Evolutionary conservation across 2,113 vertebrate species (phyloP), one percentile per base, ranked within the genome.

Genomic region (Rhineura floridana): DNA sequence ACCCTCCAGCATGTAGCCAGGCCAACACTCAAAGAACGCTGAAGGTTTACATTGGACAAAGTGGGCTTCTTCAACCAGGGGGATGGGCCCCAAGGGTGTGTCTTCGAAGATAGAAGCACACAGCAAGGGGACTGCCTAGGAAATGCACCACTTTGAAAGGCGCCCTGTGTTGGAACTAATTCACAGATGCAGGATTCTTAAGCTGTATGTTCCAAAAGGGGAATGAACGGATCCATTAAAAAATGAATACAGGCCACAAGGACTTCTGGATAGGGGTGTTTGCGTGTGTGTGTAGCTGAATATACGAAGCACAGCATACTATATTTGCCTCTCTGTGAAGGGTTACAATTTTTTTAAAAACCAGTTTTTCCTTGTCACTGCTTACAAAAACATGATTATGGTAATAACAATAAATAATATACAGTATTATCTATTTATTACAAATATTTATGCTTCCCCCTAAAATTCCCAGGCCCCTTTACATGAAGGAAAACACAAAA

Each of bases 11-110:
- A 83, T 86, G 85, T 96, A 97, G 52, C 97, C 97, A 63, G 93
- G 25, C 21, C 93, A 95, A 94, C 97, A 97, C 92, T 96, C 89
- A 89, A 96, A 97, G 30, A 97, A 87, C 83, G 97, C 86, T 42
- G 83, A 78, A 4, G 93, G 90, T 89, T 93, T 91, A 78, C 97
- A 98, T 23, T 96, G 95, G 90, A 97, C 83, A 10, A 94, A 97
- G 94, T 95, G 96, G 65, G 97, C 96, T 0, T 88, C 93, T 15
- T 91, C 93, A 63, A 97, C 89, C 72, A 93, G 95, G 76, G 96
- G 96, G 83, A 97, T 92, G 2, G 89, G 83, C 19, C 97, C 97
- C 44, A 97, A 98, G 36, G 17, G 88, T 44, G 95, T 94, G 89
- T 97, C 97, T 97, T 79, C 44, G 19, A 79, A 83, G 87, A 88